Evolutionary conservation across 2,888 invertebrate genomes (phyloP), one percentile per base, ranked within the genome.

Genomic region (Hipparchia sbordonii): DNA sequence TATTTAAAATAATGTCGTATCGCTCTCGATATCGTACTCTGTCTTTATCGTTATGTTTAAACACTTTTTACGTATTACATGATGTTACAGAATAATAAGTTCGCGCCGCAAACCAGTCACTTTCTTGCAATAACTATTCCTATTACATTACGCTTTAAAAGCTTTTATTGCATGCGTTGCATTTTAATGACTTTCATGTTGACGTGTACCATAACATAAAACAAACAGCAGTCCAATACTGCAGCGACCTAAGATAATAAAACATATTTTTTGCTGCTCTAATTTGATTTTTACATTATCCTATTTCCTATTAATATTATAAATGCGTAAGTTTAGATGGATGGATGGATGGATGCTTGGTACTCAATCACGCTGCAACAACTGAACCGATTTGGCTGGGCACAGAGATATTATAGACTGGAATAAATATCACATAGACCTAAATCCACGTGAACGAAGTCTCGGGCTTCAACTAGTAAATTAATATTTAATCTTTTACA

Each of bases 81-180:
- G 73, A 75, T 68, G 67, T 69, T 75, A 54, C 69, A 69, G 71
- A 71, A 69, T 69, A 69, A 69, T 72, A 72, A 72, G 69, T 70
- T 57, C 33, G 69, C 68, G 71, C 59, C 60, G 60, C 65, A 73
- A 62, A 73, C 46, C 70, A 72, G 48, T 65, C 59, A 33, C 71
- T 71, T 71, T 69, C 71, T 71, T 72, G 69, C 69, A 71, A 70
- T 71, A 72, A 68, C 23, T 59, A 66, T 73, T 71, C 69, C 60
- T 57, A 56, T 61, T 72, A 70, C 74, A 70, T 70, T 63, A 72
- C 67, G 72, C 63, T 51, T 63, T 60, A 70, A 45, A 74, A 54
- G 57, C 52, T 45, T 63, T 61, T 70, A 62, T 70, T 52, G 51
- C 63, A 67, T 51, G 69, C 65, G 39, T 66, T 66, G 69, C 72